A percentile compares a stretch with the other conserved stretches of the same genome.
These are phyloP conservation scores for Vidua macroura DNA, from an alignment of 2,113 vertebrate species.

Conservation along the genomic window DNA sequence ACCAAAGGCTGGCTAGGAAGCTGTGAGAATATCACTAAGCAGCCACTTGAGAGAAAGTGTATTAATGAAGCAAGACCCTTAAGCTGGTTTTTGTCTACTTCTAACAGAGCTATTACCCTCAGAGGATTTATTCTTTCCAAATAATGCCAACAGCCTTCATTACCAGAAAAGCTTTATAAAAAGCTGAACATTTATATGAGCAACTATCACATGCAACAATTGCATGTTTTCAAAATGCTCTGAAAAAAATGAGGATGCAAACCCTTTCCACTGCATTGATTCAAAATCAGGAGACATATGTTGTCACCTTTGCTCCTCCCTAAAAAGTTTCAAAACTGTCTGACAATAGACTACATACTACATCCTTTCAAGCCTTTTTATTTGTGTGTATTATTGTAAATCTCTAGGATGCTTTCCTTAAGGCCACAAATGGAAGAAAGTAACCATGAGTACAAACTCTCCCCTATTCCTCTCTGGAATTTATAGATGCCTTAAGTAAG, in stretches of 20 bases:
- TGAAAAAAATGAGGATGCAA: neutral
- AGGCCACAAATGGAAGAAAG: neutral
- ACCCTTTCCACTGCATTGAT: neutral
- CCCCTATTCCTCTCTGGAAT: neutral
- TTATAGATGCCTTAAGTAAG: neutral
- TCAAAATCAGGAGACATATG: neutral
- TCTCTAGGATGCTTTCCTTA: neutral
- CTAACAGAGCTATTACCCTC: neutral
- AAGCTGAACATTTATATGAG: neutral
- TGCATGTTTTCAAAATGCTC: neutral
- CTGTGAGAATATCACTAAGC: neutral
- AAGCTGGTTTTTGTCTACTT: neutral
- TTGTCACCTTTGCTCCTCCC: neutral
- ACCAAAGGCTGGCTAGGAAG: neutral
- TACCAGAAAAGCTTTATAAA: neutral
- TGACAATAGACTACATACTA: neutral
- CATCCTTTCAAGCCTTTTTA: neutral
- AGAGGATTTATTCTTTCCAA: neutral
- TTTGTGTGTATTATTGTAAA: neutral
- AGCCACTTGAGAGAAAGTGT: neutral
- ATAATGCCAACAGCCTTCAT: neutral
- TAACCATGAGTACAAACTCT: neutral
- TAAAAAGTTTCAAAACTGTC: neutral
- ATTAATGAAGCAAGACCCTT: neutral
- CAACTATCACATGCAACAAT: neutral